Evolutionary conservation across 1,140 invertebrate species (phyloP).

Genomic region (Formica exsecta): DNA sequence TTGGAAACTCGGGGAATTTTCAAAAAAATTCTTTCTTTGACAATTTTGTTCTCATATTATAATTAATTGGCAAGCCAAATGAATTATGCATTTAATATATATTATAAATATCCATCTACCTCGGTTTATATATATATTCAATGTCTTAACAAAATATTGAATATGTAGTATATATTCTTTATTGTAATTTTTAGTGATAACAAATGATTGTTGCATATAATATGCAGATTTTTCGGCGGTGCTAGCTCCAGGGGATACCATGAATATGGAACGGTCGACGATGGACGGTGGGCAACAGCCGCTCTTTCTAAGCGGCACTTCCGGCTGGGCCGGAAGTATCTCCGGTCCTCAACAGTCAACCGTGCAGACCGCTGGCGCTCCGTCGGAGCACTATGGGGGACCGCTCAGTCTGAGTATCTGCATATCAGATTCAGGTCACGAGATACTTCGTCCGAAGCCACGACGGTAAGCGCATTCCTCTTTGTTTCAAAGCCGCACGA

Average conservation of each 20-base stretch:
- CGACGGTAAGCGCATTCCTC: constrained; percentile 89
- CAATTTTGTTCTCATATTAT: too few relatives aligned
- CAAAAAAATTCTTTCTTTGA: too few relatives aligned
- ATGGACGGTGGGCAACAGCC: constrained; percentile 77
- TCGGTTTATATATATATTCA: too few relatives aligned
- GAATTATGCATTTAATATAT: too few relatives aligned
- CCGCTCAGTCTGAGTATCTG: constrained; percentile 89
- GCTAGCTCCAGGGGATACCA: constrained; percentile 55
- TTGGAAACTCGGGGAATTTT: too few relatives aligned
- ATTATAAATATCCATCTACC: too few relatives aligned
- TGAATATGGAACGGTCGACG: constrained; percentile 75
- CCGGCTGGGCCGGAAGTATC: constrained; percentile 70
- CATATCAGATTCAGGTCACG: constrained; percentile 91
- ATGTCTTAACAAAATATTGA: too few relatives aligned
- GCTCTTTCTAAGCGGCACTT: constrained; percentile 76
- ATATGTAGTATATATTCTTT: too few relatives aligned
- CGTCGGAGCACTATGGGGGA: constrained; percentile 82
- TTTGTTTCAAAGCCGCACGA: neutral
- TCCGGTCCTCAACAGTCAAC: constrained; percentile 75
- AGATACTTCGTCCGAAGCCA: constrained; percentile 95
- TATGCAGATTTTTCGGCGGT: constrained; percentile 61
- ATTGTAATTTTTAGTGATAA: too few relatives aligned
- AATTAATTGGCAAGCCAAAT: too few relatives aligned
- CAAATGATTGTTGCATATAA: neutral
- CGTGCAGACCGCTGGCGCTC: constrained; percentile 75